These are phyloP conservation scores for Pseudonaja textilis DNA, from an alignment of 2,113 vertebrate species.

Conservation along the genomic window DNA sequence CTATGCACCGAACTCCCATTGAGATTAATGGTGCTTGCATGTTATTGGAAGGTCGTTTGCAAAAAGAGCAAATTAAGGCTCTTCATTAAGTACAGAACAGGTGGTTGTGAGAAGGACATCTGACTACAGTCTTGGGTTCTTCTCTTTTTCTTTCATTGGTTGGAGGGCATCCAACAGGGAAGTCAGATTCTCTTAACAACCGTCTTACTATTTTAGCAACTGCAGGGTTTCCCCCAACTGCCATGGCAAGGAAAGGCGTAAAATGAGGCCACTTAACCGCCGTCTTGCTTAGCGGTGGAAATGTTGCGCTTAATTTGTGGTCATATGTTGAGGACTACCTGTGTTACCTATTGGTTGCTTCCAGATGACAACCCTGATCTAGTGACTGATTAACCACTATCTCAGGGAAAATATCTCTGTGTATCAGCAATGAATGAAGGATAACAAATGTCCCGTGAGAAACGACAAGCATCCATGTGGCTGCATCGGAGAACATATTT, in stretches of 20 bases:
- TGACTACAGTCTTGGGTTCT: constrained; percentile 33
- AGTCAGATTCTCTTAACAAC: not conserved
- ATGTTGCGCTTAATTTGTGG: too few species aligned
- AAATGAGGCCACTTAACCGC: too few species aligned
- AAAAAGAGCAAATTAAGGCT: constrained; percentile 63
- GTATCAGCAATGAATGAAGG: not conserved
- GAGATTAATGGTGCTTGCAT: constrained; percentile 63
- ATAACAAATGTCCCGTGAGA: too few species aligned
- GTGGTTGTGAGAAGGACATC: constrained; percentile 56
- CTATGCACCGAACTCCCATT: constrained; percentile 57
- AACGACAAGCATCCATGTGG: too few species aligned
- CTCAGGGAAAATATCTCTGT: not conserved
- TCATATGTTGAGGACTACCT: too few species aligned
- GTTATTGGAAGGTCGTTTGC: constrained; percentile 40
- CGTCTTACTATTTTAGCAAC: too few species aligned
- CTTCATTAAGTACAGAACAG: constrained; percentile 61
- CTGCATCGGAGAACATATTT: not conserved
- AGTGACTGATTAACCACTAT: not conserved
- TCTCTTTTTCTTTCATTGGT: too few species aligned
- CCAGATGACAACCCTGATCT: not conserved
- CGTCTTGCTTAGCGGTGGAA: too few species aligned
- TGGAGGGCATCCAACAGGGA: constrained; percentile 13
- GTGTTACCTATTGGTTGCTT: not conserved
- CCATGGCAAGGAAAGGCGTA: too few species aligned
- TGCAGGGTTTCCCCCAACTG: too few species aligned